Evolutionary conservation across 1,140 invertebrate genomes (phyloP).

Genomic region (Pseudobourletiella spinata): DNA sequence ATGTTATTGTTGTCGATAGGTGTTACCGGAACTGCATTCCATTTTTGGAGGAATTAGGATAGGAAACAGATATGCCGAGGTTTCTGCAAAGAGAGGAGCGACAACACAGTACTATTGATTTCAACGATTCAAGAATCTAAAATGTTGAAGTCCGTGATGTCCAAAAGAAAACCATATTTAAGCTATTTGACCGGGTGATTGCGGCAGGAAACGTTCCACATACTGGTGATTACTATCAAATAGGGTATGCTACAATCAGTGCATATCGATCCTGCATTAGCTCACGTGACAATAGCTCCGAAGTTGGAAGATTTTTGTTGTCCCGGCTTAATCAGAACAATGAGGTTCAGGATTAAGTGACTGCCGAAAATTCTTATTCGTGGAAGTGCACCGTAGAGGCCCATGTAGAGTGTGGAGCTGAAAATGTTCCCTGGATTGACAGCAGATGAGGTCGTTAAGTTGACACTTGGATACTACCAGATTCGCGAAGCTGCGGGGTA

Average conservation of each 20-base stretch:
- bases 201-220: conserved; percentile 11
- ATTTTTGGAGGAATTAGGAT: neutral
- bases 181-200: conserved; percentile 18
- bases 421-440: too few relatives aligned
- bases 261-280: neutral
- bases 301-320: too few relatives aligned
- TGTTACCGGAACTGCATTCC: conserved; percentile 11
- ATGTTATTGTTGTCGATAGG: conserved; percentile 15
- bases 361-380: too few relatives aligned
- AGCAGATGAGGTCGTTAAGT: too few relatives aligned
- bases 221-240: conserved; percentile 1
- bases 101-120: conserved; percentile 1
- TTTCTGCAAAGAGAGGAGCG: neutral
- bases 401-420: too few relatives aligned
- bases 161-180: conserved; percentile 28
- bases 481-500: too few relatives aligned
- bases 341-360: too few relatives aligned
- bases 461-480: too few relatives aligned
- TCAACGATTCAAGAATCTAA: conserved; percentile 23
- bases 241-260: conserved; percentile 3
- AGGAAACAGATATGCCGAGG: neutral
- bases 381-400: too few relatives aligned
- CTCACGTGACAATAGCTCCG: neutral
- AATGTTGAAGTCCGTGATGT: conserved; percentile 32
- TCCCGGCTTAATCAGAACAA: too few relatives aligned